Evolutionary conservation across 2,888 invertebrate genomes (phyloP).

Genomic region (Ethmia dodecea): DNA sequence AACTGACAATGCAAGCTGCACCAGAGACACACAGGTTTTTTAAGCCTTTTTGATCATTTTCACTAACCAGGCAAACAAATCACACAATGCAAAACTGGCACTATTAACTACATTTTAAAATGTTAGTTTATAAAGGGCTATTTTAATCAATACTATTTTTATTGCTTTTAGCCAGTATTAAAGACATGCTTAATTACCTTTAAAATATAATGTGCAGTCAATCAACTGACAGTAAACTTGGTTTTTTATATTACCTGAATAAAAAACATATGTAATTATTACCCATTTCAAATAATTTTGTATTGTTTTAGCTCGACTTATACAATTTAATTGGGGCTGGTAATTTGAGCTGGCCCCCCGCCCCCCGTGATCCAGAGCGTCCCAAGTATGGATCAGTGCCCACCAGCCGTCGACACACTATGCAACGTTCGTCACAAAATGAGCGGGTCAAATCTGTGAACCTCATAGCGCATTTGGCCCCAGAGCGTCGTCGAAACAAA

Average conservation of each 20-base stretch:
- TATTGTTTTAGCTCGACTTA: conserved; percentile 52
- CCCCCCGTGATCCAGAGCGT: conserved; percentile 48
- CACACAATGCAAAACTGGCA: too few relatives aligned
- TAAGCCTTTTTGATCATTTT: conserved; percentile 7
- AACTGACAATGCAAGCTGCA: conserved; percentile 32
- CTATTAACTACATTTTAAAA: too few relatives aligned
- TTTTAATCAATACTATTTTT: too few relatives aligned
- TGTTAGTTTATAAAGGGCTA: too few relatives aligned
- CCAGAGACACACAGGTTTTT: conserved; percentile 48
- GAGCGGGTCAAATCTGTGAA: conserved; percentile 79
- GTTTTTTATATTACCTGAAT: too few relatives aligned
- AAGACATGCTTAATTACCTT: too few relatives aligned
- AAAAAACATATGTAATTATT: neutral
- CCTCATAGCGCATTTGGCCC: conserved; percentile 74
- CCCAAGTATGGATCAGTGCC: conserved; percentile 56
- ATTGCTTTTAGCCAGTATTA: too few relatives aligned
- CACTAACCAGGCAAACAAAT: neutral
- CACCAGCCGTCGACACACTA: conserved; percentile 41
- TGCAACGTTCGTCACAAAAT: conserved; percentile 53
- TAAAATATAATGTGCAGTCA: too few relatives aligned
- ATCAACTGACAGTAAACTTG: too few relatives aligned
- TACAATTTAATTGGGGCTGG: conserved; percentile 65
- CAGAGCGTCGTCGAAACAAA: conserved; percentile 52
- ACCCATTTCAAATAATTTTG: neutral
- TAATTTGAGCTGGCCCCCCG: conserved; percentile 71